Evolutionary conservation across 2,888 invertebrate species (phyloP), one percentile per base, ranked within the genome.

Genomic region (Silvanus unidentatus): DNA sequence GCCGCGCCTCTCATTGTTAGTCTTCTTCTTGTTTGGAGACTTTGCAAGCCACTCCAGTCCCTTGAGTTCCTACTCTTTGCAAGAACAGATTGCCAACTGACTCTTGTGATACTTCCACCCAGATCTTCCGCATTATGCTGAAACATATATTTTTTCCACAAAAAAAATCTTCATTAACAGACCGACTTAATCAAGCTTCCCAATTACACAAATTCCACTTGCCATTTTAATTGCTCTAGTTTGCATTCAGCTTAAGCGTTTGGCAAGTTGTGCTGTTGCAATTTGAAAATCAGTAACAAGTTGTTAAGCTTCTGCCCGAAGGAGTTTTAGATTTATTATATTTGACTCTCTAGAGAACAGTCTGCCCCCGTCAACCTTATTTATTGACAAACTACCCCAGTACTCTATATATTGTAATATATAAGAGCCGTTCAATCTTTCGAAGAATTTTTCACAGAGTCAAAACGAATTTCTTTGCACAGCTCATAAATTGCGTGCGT

Each of bases 241-340:
- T 22, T 22, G 8, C 8, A 22, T 22, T 22, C 8, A 22, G 22
- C 8, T 22, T 22, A 22, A 22, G 8, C 8, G 22, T 22, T 8
- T 22, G 22, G 22, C 22, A 22, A 22, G 22, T 22, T 22, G 3
- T 5, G 22, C 8, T 22, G 22, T 22, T 22, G 22, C 32, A 12
- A 32, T 32, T 32, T 12, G 11, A 32, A 12, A 32, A 32, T 12
- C 32, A n/a, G 32, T 32, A 32, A 32, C 32, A 70, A 48, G 51
- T 65, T 67, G 8, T 50, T 49, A 15, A 64, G 48, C 42, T 60
- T 32, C 47, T 45, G 45, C 51, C 48, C 45, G 30, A 34, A 47
- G 49, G 49, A 53, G 35, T 48, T 43, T 40, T 48, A 49, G 54
- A 52, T 55, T 51, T 55, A 55, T 55, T 55, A 55, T 55, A 55